A percentile compares a stretch with the other conserved stretches of the same genome.
Evolutionary conservation across 2,113 vertebrate genomes (phyloP).

Genomic region (Meriones unguiculatus): DNA sequence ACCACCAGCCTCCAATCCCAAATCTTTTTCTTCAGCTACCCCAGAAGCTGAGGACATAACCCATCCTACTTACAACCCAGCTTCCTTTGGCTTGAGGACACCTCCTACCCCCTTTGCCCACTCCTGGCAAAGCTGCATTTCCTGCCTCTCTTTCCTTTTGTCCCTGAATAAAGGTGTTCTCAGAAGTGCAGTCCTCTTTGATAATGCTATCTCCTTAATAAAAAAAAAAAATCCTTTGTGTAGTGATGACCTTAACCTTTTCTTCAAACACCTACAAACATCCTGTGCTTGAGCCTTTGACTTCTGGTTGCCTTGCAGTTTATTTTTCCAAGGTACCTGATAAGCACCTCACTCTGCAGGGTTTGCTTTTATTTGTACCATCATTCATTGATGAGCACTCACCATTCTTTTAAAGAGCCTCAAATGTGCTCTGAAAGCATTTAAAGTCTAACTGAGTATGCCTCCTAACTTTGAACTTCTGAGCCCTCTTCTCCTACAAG

Average conservation of each 20-base stretch:
- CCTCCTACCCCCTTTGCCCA: background rate
- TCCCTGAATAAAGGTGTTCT: background rate
- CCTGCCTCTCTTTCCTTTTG: background rate
- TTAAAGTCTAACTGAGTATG: background rate
- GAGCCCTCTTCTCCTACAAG: background rate
- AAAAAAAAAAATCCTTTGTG: background rate
- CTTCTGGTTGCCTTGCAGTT: background rate
- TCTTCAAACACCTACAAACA: conserved; percentile 29
- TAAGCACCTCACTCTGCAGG: background rate
- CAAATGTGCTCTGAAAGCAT: background rate
- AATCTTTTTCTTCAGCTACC: background rate
- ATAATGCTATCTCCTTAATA: background rate
- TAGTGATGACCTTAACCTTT: background rate
- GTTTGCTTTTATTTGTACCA: background rate
- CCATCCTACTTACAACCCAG: background rate
- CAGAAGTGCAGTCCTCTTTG: conserved; percentile 36
- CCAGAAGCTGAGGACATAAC: background rate
- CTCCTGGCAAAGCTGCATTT: background rate
- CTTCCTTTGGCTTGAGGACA: background rate
- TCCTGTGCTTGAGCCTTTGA: background rate
- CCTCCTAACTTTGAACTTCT: background rate
- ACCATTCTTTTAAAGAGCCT: background rate
- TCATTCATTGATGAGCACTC: background rate
- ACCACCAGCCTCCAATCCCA: background rate
- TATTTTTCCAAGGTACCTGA: background rate